phyloP scores from a whole-genome alignment of 64 coral and sea anemone genomes.

The Porites australiensis region DNA sequence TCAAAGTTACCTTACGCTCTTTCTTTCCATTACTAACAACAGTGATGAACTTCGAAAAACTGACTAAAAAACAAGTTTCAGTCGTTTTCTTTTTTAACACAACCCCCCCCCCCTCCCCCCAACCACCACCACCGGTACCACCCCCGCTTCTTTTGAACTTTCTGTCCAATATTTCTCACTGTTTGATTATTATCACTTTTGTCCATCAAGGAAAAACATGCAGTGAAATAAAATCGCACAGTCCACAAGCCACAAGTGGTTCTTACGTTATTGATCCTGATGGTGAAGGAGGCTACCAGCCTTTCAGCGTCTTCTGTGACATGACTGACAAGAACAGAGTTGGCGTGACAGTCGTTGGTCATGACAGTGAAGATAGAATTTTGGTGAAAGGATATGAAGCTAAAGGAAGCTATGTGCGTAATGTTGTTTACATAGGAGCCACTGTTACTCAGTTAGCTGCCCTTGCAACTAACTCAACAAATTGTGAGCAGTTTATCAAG shows the following conservation, averaged over 20 bases:
- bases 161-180: background rate
- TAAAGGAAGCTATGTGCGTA: background rate
- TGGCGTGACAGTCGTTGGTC: conserved; percentile 63
- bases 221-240: conserved; percentile 35
- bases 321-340: conserved; percentile 55
- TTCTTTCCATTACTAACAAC: too few species aligned
- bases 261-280: conserved; percentile 64
- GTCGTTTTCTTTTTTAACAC: too few species aligned
- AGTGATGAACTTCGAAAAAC: too few species aligned
- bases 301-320: conserved; percentile 54
- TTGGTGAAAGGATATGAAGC: background rate
- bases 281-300: background rate
- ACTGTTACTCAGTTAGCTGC: background rate
- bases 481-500: conserved; percentile 63
- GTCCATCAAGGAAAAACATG: conserved; percentile 19
- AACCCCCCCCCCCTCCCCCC: too few species aligned
- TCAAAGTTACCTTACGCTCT: too few species aligned
- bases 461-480: background rate
- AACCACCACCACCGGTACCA: too few species aligned
- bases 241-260: conserved; percentile 23
- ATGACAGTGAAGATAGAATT: conserved; percentile 49
- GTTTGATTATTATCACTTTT: too few species aligned
- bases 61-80: too few species aligned
- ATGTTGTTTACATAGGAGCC: conserved; percentile 6
- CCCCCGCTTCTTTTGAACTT: too few species aligned